These are phyloP conservation scores for Sebastes iracundus DNA, from an alignment of 2,797 vertebrate genomes.

Conservation along the genomic window DNA sequence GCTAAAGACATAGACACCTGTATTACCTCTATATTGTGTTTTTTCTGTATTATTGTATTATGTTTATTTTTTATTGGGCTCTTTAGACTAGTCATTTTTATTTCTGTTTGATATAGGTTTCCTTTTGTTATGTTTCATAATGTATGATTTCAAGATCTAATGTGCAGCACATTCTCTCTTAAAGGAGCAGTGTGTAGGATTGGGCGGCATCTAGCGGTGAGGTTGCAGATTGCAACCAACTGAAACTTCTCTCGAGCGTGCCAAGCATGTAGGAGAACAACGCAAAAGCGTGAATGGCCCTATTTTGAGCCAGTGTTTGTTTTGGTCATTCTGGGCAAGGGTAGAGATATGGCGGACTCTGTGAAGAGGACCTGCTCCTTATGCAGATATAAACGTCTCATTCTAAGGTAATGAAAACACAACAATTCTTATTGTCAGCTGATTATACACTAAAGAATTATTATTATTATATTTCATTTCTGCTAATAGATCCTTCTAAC, in stretches of 20 bases:
- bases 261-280: background rate
- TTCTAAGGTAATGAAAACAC: background rate
- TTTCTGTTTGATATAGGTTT: background rate
- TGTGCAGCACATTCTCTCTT: conserved; percentile 5
- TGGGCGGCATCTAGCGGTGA: background rate
- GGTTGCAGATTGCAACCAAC: background rate
- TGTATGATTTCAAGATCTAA: conserved; percentile 7
- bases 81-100: conserved; percentile 8
- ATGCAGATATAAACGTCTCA: background rate
- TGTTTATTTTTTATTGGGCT: conserved; percentile 6
- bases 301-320: too few relatives aligned
- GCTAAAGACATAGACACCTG: conserved; percentile 9
- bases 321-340: background rate
- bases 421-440: background rate
- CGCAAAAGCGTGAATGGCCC: too few relatives aligned
- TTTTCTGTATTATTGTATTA: conserved; percentile 2
- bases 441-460: background rate
- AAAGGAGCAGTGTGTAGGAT: background rate
- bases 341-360: background rate
- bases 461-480: background rate
- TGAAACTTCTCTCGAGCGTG: too few relatives aligned
- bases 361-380: background rate
- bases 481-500: background rate
- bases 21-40: conserved; percentile 3
- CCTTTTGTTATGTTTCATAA: background rate